phyloP scores from a whole-genome alignment of 2,113 vertebrate genomes.

The Chionomys nivalis region DNA sequence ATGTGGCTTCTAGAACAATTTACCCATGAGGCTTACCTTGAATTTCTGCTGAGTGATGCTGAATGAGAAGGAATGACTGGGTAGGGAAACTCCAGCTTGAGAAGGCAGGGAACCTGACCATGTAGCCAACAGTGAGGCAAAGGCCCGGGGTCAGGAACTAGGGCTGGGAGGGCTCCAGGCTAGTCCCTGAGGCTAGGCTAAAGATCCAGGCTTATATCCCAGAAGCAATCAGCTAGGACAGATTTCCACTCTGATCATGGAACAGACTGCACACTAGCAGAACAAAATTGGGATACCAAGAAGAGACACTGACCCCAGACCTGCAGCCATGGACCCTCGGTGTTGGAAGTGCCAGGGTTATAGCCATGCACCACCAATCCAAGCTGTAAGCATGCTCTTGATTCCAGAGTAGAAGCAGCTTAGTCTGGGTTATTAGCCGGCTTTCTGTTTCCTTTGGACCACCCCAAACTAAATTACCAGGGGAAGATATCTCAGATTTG shows the following conservation, averaged over 20 bases:
- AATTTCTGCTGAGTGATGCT: background rate
- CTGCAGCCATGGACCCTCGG: background rate
- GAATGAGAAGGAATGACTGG: background rate
- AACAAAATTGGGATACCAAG: background rate
- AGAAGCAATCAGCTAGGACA: background rate
- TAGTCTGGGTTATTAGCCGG: accelerated
- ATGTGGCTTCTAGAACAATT: background rate
- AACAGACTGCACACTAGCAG: background rate
- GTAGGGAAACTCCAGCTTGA: background rate
- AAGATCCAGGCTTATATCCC: background rate
- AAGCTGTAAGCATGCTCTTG: background rate
- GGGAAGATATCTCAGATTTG: background rate
- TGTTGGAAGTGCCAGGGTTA: background rate
- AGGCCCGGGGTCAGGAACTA: background rate
- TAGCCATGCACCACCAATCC: background rate
- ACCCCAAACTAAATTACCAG: background rate
- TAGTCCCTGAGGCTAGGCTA: background rate
- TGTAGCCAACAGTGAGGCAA: background rate
- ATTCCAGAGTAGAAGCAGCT: background rate
- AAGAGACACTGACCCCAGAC: background rate
- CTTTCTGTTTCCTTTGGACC: background rate
- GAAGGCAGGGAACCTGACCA: background rate
- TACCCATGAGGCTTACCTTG: background rate
- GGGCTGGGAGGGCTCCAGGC: background rate
- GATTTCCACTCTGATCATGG: background rate